phyloP scores from a whole-genome alignment of 2,113 vertebrate species.

The Pagrus major region DNA sequence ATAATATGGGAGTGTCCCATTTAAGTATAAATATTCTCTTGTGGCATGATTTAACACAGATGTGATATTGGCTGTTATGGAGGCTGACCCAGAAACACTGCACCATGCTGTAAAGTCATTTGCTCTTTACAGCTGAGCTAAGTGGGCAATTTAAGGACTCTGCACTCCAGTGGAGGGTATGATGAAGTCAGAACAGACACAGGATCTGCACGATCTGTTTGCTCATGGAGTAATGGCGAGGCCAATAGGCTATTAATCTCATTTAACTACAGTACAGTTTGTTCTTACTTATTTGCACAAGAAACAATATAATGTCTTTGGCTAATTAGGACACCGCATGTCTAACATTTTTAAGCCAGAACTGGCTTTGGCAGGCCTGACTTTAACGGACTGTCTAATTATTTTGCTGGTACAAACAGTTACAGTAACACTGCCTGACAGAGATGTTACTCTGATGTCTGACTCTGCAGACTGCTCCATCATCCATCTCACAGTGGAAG shows the following conservation, averaged over 20 bases:
- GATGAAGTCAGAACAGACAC: slow-evolving; percentile 19
- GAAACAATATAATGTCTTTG: background rate
- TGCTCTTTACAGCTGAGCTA: slow-evolving; percentile 36
- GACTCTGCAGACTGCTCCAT: slow-evolving; percentile 3
- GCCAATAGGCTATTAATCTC: background rate
- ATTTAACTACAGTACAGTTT: background rate
- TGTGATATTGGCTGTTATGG: background rate
- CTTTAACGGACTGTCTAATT: slow-evolving; percentile 24
- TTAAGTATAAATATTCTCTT: background rate
- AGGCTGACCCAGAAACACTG: slow-evolving; percentile 21
- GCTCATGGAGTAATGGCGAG: slow-evolving; percentile 1
- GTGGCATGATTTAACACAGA: background rate
- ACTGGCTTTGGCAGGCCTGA: background rate
- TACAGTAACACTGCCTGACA: background rate
- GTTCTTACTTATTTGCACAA: background rate
- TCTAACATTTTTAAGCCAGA: background rate
- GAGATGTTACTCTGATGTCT: background rate
- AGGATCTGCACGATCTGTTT: slow-evolving; percentile 29
- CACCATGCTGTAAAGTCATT: slow-evolving; percentile 37
- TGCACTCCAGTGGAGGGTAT: slow-evolving; percentile 11
- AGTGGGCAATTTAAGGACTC: slow-evolving; percentile 40
- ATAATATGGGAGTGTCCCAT: background rate
- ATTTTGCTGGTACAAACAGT: background rate
- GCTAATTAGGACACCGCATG: background rate
- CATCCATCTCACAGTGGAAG: background rate